Conservation (phyloP, 2,113 vertebrate species). For the Toxotes jaculatrix region DNA sequence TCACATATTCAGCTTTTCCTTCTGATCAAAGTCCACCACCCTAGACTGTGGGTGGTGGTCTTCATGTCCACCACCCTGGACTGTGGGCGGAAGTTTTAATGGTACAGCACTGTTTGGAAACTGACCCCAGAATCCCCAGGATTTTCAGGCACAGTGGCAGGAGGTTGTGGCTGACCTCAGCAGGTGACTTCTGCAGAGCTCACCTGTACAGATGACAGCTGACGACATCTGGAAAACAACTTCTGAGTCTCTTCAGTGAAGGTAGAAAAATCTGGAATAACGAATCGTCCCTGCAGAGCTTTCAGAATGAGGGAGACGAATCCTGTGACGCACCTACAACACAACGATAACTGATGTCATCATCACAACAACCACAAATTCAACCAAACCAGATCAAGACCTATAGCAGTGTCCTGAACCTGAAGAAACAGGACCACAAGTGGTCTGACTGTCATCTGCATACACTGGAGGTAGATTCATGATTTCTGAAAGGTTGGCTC, state of each 20-base stretch:
- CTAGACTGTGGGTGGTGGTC: too few species aligned
- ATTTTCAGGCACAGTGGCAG: not conserved
- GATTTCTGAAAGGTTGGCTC: too few species aligned
- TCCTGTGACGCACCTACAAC: slow-evolving; percentile 76
- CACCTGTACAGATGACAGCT: slow-evolving; percentile 77
- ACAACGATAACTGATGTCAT: too few species aligned
- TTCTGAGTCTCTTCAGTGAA: slow-evolving; percentile 81
- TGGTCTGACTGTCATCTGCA: not conserved
- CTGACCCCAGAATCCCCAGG: not conserved
- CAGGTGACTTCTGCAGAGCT: not conserved
- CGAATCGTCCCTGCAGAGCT: slow-evolving; percentile 80
- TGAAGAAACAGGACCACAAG: too few species aligned
- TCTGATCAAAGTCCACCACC: too few species aligned
- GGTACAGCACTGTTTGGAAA: not conserved
- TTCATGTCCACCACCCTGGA: too few species aligned
- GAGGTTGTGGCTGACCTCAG: not conserved
- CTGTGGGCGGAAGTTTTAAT: too few species aligned
- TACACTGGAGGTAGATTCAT: too few species aligned
- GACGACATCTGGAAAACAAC: slow-evolving; percentile 79
- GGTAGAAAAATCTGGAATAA: slow-evolving; percentile 80
- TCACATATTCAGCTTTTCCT: too few species aligned
- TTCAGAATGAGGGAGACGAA: slow-evolving; percentile 80
- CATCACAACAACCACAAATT: not conserved
- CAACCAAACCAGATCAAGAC: not conserved
- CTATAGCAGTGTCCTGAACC: too few species aligned